Base-by-base conservation (phyloP, 2,797 vertebrate species). In the Urocyon cinereoargenteus region DNA sequence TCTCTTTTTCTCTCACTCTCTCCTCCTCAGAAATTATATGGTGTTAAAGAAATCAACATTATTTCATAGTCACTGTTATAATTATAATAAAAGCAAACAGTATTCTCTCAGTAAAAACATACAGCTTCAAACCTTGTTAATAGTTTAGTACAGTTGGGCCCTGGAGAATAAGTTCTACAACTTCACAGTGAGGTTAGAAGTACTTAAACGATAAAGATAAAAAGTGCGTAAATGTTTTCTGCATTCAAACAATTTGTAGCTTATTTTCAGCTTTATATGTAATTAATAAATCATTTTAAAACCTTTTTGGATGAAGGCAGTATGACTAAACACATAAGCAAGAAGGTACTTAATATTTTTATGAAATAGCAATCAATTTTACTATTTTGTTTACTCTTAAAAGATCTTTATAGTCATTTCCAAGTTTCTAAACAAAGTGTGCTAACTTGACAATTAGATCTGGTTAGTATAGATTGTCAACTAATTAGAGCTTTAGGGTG, bases 1-100 rank as follows among this genome's bases (percentile, higher is more conserved):
- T 31, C 40, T 75, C 77, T 79, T 40, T 72, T 40, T 40, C 64
- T n/a, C 15, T 66, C 15, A 19, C 18, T 75, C 40, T 40, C 45
- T 26, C 73, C 28, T 68, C 10, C 3, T 16, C 45, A 49, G 8
- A 96, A 96, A 90, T 72, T 55, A 28, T 92, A 21, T 85, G 31
- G 73, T 94, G 8, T 3, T 55, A 77, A 85, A 97, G 0, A 66
- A 98, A 4, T 72, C 55, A 91, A 77, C 10, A 70, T 88, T 97
- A 21, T 83, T 97, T 97, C 86, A 28, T 94, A 97, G 94, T 96
- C 2, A 31, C 13, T 94, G 10, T 0, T 88, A 93, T 15, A 95
- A 14, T 57, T 70, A 61, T 83, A 84, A 82, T 79, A 83, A 78
- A 94, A 94, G 82, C 19, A 91, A 95, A 94, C 1, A 26, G 6